Conservation (phyloP, 2,797 vertebrate species). For the Tauraco hartlaubi region DNA sequence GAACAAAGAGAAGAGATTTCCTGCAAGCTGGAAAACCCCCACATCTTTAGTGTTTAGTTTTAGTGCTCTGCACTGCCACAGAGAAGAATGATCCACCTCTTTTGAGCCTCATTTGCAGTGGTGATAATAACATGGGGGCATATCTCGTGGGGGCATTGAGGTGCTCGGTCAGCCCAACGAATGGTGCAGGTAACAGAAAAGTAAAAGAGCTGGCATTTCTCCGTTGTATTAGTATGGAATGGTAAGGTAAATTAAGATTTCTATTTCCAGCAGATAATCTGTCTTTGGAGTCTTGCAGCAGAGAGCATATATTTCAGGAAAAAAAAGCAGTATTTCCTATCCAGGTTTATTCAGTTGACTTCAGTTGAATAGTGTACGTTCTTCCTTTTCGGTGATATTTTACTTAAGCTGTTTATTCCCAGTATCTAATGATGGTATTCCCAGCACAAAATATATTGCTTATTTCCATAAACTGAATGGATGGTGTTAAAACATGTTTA, state of each 20-base stretch:
- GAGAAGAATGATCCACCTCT: background rate
- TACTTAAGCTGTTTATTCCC: background rate
- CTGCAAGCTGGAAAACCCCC: background rate
- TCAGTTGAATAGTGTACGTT: background rate
- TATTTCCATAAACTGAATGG: background rate
- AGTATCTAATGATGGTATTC: background rate
- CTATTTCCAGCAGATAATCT: background rate
- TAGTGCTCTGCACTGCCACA: background rate
- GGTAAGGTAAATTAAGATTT: background rate
- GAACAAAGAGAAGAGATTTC: background rate
- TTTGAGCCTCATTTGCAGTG: background rate
- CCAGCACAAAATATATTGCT: background rate
- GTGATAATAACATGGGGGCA: background rate
- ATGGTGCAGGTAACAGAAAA: background rate
- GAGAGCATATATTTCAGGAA: background rate
- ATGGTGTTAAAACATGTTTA: background rate
- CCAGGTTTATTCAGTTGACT: background rate
- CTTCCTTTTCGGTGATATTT: background rate
- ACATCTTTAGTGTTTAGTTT: background rate
- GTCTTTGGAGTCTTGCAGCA: background rate
- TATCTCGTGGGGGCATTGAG: background rate
- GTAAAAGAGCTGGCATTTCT: fast-evolving
- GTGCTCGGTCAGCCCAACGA: background rate
- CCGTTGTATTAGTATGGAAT: fast-evolving
- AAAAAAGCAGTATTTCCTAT: background rate